Evolutionary conservation across 2,888 invertebrate genomes (phyloP).

Genomic region (Caenorhabditis wallacei): DNA sequence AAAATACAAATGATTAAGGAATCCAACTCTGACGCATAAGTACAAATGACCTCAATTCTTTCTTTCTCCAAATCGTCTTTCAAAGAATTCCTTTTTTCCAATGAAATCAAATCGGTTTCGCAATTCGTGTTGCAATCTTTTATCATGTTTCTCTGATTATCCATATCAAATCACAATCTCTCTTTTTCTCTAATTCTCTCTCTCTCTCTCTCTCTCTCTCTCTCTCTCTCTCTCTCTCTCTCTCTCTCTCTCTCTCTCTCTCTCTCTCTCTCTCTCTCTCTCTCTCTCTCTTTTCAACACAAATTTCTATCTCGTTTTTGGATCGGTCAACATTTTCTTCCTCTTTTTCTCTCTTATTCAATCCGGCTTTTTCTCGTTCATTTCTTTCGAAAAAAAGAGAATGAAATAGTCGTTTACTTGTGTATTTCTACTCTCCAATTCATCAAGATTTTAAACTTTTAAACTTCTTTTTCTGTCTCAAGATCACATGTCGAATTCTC

Average conservation of each 20-base stretch:
- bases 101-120: constrained; percentile 34
- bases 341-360: background rate
- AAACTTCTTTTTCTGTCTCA: background rate
- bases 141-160: constrained; percentile 36
- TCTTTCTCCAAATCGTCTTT: background rate
- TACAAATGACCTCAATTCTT: constrained; percentile 32
- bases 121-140: constrained; percentile 20
- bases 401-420: constrained; percentile 29
- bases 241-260: background rate
- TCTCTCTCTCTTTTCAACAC: background rate
- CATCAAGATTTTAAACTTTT: constrained; percentile 2
- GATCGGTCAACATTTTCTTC: constrained; percentile 40
- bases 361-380: constrained; percentile 11
- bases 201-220: background rate
- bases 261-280: constrained; percentile 11
- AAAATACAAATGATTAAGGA: too few species aligned
- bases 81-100: background rate
- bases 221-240: constrained; percentile 15
- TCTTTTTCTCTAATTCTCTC: background rate
- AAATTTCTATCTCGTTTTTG: constrained; percentile 21
- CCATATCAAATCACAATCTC: constrained; percentile 60
- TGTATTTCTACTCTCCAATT: constrained; percentile 9
- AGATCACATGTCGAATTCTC: constrained; percentile 32
- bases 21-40: constrained; percentile 26
- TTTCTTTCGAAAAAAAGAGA: background rate